Conservation (phyloP, 2,797 vertebrate species). For the Lacerta viridis region DNA sequence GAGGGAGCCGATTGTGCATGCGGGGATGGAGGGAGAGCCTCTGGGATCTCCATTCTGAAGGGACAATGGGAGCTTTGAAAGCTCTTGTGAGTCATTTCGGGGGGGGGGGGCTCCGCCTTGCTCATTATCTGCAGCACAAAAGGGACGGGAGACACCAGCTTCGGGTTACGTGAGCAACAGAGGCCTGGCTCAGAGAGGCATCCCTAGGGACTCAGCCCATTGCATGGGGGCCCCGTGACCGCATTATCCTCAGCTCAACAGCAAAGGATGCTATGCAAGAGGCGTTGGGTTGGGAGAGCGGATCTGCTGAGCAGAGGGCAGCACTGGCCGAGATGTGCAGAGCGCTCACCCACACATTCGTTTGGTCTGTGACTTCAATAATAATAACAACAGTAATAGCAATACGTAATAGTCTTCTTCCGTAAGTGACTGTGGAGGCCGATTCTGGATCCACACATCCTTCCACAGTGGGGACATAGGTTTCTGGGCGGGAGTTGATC, state of each 20-base stretch:
- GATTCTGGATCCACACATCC: too few species aligned
- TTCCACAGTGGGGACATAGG: too few species aligned
- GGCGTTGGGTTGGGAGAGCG: background rate
- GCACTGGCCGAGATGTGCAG: too few species aligned
- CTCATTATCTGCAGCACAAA: conserved; percentile 16
- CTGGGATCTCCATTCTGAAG: background rate
- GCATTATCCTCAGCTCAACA: background rate
- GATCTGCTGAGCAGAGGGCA: too few species aligned
- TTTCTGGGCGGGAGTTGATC: too few species aligned
- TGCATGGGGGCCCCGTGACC: background rate
- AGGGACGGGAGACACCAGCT: background rate
- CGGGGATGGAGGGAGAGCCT: background rate
- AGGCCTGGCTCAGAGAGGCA: background rate
- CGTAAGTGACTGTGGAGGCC: too few species aligned
- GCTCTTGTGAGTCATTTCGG: conserved; percentile 28
- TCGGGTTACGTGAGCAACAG: background rate
- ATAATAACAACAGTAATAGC: too few species aligned
- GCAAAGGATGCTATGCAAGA: background rate
- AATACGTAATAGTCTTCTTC: too few species aligned
- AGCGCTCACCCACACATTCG: too few species aligned
- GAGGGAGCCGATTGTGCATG: background rate
- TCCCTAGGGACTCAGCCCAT: background rate
- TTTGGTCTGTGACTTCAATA: too few species aligned
- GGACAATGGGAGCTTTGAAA: conserved; percentile 34
- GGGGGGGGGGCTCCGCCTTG: background rate